These are phyloP conservation scores for Eurois occulta DNA, from an alignment of 2,888 invertebrate species.

Conservation along the genomic window DNA sequence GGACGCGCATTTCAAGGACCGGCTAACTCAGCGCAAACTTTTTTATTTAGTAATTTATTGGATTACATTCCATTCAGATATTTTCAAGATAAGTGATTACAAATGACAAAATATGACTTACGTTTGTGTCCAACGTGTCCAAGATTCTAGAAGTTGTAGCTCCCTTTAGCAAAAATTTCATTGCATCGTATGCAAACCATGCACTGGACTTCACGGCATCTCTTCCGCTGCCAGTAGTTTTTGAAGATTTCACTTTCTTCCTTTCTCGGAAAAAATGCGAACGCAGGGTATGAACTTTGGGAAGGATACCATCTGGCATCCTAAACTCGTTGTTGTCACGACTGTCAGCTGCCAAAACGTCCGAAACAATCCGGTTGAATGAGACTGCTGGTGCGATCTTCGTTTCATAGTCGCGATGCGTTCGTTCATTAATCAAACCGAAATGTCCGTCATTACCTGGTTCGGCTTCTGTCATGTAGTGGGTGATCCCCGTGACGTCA, in stretches of 20 bases:
- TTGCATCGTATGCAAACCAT: conserved; percentile 62
- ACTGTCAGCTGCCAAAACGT: too few relatives aligned
- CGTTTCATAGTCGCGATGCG: too few relatives aligned
- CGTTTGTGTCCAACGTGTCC: conserved; percentile 58
- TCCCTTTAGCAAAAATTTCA: conserved; percentile 58
- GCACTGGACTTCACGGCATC: conserved; percentile 54
- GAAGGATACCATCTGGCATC: too few relatives aligned
- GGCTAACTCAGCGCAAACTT: too few relatives aligned
- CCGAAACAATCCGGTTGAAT: too few relatives aligned
- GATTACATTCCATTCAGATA: not conserved
- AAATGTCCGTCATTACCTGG: too few relatives aligned
- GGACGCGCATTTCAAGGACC: too few relatives aligned
- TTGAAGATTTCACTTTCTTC: conserved; percentile 57
- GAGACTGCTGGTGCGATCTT: too few relatives aligned
- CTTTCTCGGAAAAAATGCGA: conserved; percentile 60
- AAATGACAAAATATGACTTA: conserved; percentile 46
- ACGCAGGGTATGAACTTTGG: conserved; percentile 58
- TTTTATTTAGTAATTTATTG: not conserved
- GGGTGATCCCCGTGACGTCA: too few relatives aligned
- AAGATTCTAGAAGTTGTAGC: conserved; percentile 57
- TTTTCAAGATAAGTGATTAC: not conserved
- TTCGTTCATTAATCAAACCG: too few relatives aligned
- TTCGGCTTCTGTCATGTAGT: too few relatives aligned
- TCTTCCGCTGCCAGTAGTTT: conserved; percentile 56
- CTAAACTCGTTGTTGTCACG: too few relatives aligned